These are phyloP conservation scores for Lepus townsendii DNA, from an alignment of 2,797 vertebrate species.

Conservation along the genomic window DNA sequence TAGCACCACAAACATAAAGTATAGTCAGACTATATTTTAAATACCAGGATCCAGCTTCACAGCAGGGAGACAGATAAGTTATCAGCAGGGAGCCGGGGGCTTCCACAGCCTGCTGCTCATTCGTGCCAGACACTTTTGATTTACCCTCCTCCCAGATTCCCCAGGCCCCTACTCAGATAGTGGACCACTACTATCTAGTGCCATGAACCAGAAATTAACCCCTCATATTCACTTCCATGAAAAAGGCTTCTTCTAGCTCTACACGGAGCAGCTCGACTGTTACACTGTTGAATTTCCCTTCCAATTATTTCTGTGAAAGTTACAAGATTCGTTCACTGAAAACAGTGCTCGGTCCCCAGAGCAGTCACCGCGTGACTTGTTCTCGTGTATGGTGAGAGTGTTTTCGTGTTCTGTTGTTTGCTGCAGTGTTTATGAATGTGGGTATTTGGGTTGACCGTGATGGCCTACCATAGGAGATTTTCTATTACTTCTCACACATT, in stretches of 20 bases:
- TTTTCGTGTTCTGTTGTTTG: not conserved
- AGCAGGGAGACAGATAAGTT: constrained; percentile 66
- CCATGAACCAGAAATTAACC: constrained; percentile 71
- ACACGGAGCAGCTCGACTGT: constrained; percentile 32
- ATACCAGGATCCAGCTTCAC: not conserved
- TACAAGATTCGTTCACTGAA: not conserved
- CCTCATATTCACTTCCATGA: not conserved
- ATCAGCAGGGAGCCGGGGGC: constrained; percentile 60
- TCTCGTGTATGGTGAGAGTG: not conserved
- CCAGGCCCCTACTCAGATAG: constrained; percentile 20
- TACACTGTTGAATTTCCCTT: constrained; percentile 10
- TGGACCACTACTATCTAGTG: constrained; percentile 26
- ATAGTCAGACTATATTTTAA: constrained; percentile 64
- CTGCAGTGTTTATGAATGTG: not conserved
- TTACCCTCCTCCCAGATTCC: constrained; percentile 69
- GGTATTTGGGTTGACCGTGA: not conserved
- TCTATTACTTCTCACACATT: not conserved
- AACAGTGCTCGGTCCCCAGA: not conserved
- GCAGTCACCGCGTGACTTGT: not conserved
- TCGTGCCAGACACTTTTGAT: constrained; percentile 62
- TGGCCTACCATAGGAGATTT: not conserved
- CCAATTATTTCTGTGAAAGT: not conserved
- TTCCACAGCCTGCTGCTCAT: constrained; percentile 35
- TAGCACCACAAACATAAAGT: constrained; percentile 53
- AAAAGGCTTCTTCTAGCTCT: constrained; percentile 16